Evolutionary conservation across 2,888 invertebrate genomes (phyloP).

Genomic region (Caenorhabditis japonica): DNA sequence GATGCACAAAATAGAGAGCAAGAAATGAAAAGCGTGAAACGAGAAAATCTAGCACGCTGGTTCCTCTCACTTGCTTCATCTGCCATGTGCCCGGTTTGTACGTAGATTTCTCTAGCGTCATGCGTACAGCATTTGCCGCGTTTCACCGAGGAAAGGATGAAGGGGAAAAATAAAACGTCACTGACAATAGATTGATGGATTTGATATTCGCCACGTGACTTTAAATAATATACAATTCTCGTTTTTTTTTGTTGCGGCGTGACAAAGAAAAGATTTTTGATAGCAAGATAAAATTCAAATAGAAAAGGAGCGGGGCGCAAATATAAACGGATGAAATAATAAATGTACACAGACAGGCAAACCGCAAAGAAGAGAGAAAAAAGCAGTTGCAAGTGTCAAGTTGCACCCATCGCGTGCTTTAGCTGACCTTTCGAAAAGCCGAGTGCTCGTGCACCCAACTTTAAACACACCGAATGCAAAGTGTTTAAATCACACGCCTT

Average conservation of each 20-base stretch:
- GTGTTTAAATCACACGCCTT: too few relatives aligned
- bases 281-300: too few relatives aligned
- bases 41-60: conserved; percentile 17
- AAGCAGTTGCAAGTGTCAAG: not conserved
- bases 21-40: conserved; percentile 11
- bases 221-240: conserved; percentile 3
- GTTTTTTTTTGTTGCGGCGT: conserved; percentile 5
- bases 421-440: too few relatives aligned
- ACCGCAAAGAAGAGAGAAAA: not conserved
- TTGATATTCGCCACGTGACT: conserved; percentile 39
- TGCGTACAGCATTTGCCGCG: conserved; percentile 35
- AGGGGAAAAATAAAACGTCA: conserved; percentile 20
- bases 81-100: conserved; percentile 23
- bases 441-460: conserved; percentile 22
- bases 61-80: conserved; percentile 17
- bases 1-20: conserved; percentile 1
- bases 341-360: not conserved
- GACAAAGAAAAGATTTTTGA: conserved; percentile 4
- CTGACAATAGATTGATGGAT: conserved; percentile 45
- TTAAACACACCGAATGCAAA: too few relatives aligned
- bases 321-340: not conserved
- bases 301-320: too few relatives aligned
- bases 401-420: too few relatives aligned
- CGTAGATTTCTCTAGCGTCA: conserved; percentile 41
- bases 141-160: not conserved